Evolutionary conservation across 2,888 invertebrate genomes (phyloP).

Genomic region (Melolontha melolontha): DNA sequence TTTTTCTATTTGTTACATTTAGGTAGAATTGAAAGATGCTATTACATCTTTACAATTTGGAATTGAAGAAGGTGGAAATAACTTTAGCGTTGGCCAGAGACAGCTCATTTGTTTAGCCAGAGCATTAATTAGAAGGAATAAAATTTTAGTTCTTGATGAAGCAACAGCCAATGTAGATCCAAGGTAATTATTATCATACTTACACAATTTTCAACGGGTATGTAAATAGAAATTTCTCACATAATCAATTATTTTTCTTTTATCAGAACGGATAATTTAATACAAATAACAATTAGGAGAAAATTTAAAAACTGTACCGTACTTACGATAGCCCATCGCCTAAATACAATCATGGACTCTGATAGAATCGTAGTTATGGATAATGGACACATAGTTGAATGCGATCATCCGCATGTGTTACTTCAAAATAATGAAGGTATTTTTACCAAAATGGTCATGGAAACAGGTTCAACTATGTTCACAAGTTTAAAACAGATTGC

Average conservation of each 20-base stretch:
- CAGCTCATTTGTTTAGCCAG: constrained; percentile 89
- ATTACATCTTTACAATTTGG: constrained; percentile 74
- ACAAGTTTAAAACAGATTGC: constrained; percentile 43
- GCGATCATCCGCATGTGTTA: constrained; percentile 80
- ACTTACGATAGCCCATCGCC: constrained; percentile 83
- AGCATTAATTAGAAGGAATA: constrained; percentile 83
- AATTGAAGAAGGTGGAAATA: constrained; percentile 82
- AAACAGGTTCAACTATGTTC: constrained; percentile 70
- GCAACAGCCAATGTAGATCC: constrained; percentile 93
- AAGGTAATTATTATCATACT: constrained; percentile 67
- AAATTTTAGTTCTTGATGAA: constrained; percentile 87
- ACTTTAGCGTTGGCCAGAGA: constrained; percentile 89
- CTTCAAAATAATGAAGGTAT: constrained; percentile 72
- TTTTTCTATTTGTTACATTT: constrained; percentile 59
- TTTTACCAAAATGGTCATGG: constrained; percentile 76
- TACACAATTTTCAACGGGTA: too few relatives aligned
- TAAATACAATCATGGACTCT: constrained; percentile 87
- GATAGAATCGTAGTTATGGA: constrained; percentile 86
- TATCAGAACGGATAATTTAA: constrained; percentile 75
- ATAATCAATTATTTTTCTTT: not conserved
- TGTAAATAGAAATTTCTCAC: not conserved
- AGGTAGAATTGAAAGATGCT: constrained; percentile 81
- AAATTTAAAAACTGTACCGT: constrained; percentile 84
- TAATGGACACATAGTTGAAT: constrained; percentile 80
- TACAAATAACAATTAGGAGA: constrained; percentile 79